Percentiles rank a stretch among this genome's conserved stretches.
Conservation (phyloP, 2,888 invertebrate species). For the Callimorpha dominula region DNA sequence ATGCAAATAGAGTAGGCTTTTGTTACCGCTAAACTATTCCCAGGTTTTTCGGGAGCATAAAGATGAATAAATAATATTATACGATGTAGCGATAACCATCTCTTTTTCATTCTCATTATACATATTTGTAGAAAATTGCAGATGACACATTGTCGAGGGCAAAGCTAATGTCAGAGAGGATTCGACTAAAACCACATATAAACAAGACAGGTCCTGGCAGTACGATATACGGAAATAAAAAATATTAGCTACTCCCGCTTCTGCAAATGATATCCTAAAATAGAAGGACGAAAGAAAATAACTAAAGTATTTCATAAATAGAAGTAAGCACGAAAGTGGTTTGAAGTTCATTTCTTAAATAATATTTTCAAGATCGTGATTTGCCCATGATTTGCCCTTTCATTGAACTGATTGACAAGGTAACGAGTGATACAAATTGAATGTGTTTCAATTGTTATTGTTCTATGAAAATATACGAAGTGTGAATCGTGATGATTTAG, state of each 20-base stretch:
- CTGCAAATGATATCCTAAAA: too few species aligned
- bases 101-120: neutral
- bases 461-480: slow-evolving; percentile 35
- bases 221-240: too few species aligned
- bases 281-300: too few species aligned
- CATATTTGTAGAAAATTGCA: neutral
- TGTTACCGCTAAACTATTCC: too few species aligned
- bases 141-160: neutral
- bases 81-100: neutral
- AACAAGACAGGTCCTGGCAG: neutral
- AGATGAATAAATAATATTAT: neutral
- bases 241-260: too few species aligned
- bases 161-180: neutral
- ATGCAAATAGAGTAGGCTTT: too few species aligned
- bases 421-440: slow-evolving; percentile 39
- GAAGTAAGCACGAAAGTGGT: too few species aligned
- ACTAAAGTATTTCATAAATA: too few species aligned
- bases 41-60: too few species aligned
- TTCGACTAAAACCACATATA: neutral
- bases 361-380: slow-evolving; percentile 8
- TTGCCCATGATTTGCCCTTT: slow-evolving; percentile 34
- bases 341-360: too few species aligned
- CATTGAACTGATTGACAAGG: slow-evolving; percentile 37
- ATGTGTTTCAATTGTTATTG: slow-evolving; percentile 48
- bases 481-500: slow-evolving; percentile 25